Evolutionary conservation across 1,140 invertebrate species (phyloP), one percentile per base, ranked within the genome.

Genomic region (Cotesia vestalis): DNA sequence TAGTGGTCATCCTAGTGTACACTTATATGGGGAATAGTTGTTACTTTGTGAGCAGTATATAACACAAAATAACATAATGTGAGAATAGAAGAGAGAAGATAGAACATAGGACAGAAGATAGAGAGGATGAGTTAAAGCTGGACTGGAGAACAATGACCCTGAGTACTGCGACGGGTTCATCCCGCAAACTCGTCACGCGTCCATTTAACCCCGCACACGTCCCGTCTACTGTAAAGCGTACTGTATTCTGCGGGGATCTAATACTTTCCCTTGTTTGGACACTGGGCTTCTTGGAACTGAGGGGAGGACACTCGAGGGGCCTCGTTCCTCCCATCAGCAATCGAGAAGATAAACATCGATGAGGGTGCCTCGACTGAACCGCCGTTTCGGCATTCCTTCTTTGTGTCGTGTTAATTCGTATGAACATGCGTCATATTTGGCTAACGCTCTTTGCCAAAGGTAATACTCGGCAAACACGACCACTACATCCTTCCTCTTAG

Each of bases 191-290:
- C 62, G 70, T 72, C 70, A 72, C 70, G 70, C 52, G 62, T 72
- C 62, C 62, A 53, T 72, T 72, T 66, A 72, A 72, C 52, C 62
- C 70, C 66, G 53, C 63, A 72, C 70, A 66, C 70, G 70, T 72
- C 17, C 34, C 46, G 35, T 34, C 52, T 55, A 67, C 51, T 27
- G 4, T 34, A 12, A 1, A 27, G 27, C 3, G 27, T 27, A 27
- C 27, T 27, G 27, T 27, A 27, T 27, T 27, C 27, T 27, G 27
- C 38, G 3, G 14, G 27, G 12, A 52, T 46, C 53, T 66, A 64
- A 66, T 72, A 66, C 62, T 72, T 66, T 72, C 62, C 70, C 70
- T 72, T 72, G 51, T 72, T 72, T 72, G 70, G 62, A 72, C 63
- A 66, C 9, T 38, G 20, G 34, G 61, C 46, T 72, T 72, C 36